Evolutionary conservation across 2,113 vertebrate genomes (phyloP), one percentile per base, ranked within the genome.

Genomic region (Amia ocellicauda): DNA sequence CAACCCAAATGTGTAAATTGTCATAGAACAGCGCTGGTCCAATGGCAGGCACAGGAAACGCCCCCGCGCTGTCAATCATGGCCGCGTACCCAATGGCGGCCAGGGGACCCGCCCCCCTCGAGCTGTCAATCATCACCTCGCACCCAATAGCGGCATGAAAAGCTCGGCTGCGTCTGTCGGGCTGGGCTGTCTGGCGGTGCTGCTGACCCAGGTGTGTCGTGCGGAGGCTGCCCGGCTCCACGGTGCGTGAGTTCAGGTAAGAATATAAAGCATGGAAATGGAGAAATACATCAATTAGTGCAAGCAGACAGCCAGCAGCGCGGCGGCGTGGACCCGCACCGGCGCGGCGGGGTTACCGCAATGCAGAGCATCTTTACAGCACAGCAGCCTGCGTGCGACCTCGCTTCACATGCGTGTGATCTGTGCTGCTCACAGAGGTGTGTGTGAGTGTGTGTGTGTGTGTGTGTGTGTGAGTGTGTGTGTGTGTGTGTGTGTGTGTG

Each of bases 131-230:
- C 77, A 60, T 62, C 68, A 71, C 56, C 66, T 64, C 41, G 23
- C 68, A 49, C 72, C 83, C 86, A 76, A 64, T 82, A 76, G 68
- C 26, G 43, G 73, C 69, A 72, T 72, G 67, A 42, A 4, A 3
- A 74, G 71, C n/a, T n/a, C n/a, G 43, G 69, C 73, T 79, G 80
- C 64, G 70, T 73, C 78, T 72, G 64, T 71, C 53, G 72, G 73
- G 81, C 73, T 52, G 49, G 68, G 73, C 77, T 69, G 78, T 71
- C 72, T 67, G 69, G 79, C 69, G 79, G 76, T 78, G 77, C 71
- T 74, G 79, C 77, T 80, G 83, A 82, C 76, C 77, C 77, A 81
- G 81, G 80, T 74, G 78, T 55, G 81, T 77, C 53, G 77, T 73
- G 71, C 73, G 76, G 78, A 81, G 82, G 82, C 73, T 77, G 72